Conservation (phyloP, 2,797 vertebrate species). For the Sebastes diaconus region DNA sequence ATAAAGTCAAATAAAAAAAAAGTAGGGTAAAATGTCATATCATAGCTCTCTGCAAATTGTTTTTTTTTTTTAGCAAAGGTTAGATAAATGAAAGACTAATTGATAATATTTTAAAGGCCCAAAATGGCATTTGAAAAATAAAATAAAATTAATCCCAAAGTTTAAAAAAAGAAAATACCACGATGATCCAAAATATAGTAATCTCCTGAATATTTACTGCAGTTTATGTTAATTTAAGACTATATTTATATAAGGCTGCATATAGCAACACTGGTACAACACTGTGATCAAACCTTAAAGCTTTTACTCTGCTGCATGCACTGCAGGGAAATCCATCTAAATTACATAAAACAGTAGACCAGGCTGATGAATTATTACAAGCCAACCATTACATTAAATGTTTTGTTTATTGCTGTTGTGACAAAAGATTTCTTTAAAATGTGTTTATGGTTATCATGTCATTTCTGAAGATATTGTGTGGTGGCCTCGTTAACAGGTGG, state of each 20-base stretch:
- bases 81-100: background rate
- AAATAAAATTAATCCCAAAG: background rate
- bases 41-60: background rate
- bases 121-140: background rate
- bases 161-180: background rate
- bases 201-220: background rate
- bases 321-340: background rate
- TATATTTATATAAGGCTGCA: background rate
- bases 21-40: background rate
- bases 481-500: fast-evolving
- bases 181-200: background rate
- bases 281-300: background rate
- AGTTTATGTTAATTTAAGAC: background rate
- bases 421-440: background rate
- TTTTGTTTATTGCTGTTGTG: background rate
- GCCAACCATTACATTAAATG: too few relatives aligned
- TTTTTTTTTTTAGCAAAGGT: background rate
- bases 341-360: background rate
- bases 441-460: background rate
- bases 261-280: background rate
- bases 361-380: background rate
- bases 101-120: background rate
- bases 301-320: background rate
- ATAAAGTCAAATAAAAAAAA: background rate
- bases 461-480: background rate